Conservation (phyloP, 2,113 vertebrate species). For the Indicator indicator region DNA sequence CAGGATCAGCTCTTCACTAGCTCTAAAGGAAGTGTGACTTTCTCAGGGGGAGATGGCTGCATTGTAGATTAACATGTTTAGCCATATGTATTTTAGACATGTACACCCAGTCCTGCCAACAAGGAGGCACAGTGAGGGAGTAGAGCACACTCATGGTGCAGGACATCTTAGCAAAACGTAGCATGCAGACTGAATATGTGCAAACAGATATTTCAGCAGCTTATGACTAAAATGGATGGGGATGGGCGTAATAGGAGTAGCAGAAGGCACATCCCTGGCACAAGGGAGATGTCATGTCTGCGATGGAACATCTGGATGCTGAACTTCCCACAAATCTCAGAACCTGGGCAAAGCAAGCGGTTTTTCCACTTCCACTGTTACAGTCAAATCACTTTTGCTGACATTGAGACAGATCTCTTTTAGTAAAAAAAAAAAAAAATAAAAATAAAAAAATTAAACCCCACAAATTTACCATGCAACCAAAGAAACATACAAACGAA, state of each 20-base stretch:
- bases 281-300: neutral
- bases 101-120: neutral
- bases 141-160: neutral
- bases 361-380: neutral
- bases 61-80: neutral
- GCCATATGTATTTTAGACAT: neutral
- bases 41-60: neutral
- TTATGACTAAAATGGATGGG: conserved; percentile 22
- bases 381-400: neutral
- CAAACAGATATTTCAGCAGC: conserved; percentile 5
- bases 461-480: neutral
- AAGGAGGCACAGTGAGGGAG: neutral
- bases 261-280: neutral
- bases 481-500: neutral
- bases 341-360: neutral
- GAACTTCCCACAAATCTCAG: neutral
- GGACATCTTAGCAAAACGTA: neutral
- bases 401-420: neutral
- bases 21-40: neutral
- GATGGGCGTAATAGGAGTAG: conserved; percentile 8
- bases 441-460: neutral
- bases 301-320: neutral
- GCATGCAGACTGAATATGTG: neutral
- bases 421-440: neutral
- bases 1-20: too few species aligned